Evolutionary conservation across 35 echinoderm and acorn worm species (phyloP).

Genomic region (Chiridota heheva): DNA sequence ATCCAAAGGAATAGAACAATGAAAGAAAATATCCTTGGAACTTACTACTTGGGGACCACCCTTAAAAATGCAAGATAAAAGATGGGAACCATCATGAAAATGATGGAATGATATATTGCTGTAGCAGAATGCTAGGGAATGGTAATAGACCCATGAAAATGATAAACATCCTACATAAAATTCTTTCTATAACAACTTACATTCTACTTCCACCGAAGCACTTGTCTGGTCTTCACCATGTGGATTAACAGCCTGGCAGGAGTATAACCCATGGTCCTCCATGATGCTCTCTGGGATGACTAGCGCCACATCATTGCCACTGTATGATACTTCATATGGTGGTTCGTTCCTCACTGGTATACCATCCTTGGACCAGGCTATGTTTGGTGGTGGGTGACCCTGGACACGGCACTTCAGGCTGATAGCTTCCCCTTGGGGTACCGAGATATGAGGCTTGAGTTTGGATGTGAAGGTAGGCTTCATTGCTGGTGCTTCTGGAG

Average conservation of each 20-base stretch:
- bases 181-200: too few relatives aligned
- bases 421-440: constrained; percentile 48
- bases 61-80: too few relatives aligned
- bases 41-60: too few relatives aligned
- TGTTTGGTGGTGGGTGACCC: constrained; percentile 54
- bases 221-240: constrained; percentile 62
- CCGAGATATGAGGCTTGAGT: constrained; percentile 27
- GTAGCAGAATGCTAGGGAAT: too few relatives aligned
- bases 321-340: constrained; percentile 35
- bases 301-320: constrained; percentile 30
- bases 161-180: too few relatives aligned
- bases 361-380: constrained; percentile 74
- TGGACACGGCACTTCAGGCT: constrained; percentile 39
- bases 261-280: constrained; percentile 51
- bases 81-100: too few relatives aligned
- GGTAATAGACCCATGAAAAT: too few relatives aligned
- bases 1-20: too few relatives aligned
- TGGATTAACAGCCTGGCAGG: constrained; percentile 67
- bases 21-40: too few relatives aligned
- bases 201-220: constrained; percentile 68
- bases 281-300: constrained; percentile 16
- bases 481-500: too few relatives aligned
- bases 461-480: constrained; percentile 29
- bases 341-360: constrained; percentile 3
- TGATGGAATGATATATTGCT: too few relatives aligned